phyloP scores from a whole-genome alignment of 2,888 invertebrate genomes.

The Philopedon plagiatum region DNA sequence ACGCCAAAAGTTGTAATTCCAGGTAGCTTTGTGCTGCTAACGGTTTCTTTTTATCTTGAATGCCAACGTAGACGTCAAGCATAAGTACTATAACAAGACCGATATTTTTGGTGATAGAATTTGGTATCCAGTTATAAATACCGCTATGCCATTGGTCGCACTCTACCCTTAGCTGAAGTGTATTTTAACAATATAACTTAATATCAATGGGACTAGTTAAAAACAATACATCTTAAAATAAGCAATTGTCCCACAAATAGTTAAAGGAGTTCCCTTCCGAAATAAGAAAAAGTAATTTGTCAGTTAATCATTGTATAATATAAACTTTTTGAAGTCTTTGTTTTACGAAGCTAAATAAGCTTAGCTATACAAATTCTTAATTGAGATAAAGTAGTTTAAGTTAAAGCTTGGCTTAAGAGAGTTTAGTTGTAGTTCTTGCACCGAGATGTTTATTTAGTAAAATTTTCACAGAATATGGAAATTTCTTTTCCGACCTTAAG shows the following conservation, averaged over 20 bases:
- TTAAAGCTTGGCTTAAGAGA: background rate
- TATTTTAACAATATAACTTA: background rate
- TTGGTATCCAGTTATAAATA: too few relatives aligned
- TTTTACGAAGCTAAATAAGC: conserved; percentile 15
- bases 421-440: background rate
- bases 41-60: too few relatives aligned
- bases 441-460: background rate
- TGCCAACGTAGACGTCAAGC: too few relatives aligned
- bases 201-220: conserved; percentile 3
- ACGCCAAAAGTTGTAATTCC: too few relatives aligned
- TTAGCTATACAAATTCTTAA: background rate
- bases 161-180: too few relatives aligned
- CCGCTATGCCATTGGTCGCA: too few relatives aligned
- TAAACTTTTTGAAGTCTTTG: conserved; percentile 17
- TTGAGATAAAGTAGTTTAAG: conserved; percentile 2
- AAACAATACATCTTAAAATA: background rate
- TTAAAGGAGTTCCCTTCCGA: background rate
- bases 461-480: background rate
- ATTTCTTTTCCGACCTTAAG: background rate
- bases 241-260: background rate
- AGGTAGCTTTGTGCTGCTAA: too few relatives aligned
- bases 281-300: conserved; percentile 31
- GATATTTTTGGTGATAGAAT: too few relatives aligned
- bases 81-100: too few relatives aligned
- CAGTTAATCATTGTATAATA: conserved; percentile 8